Evolutionary conservation across 2,797 vertebrate species (phyloP), one percentile per base, ranked within the genome.

Genomic region (Mormyrus hasselquistii): DNA sequence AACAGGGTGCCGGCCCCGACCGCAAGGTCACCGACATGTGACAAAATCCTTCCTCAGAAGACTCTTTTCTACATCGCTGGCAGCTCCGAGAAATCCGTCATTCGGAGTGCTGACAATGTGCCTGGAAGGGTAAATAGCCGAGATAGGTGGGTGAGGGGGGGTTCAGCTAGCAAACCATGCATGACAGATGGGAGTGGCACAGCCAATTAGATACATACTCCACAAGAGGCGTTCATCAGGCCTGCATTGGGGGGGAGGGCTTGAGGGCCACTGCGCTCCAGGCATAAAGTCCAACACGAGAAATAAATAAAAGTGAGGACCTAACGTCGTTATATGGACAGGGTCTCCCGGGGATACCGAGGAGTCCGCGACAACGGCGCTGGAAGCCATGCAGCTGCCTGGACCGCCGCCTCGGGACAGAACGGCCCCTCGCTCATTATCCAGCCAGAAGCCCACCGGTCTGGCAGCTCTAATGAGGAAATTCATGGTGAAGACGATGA

Each of bases 391-490:
- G 3, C 22, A 6, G 16, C 3, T 34, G 38, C 87, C n/a, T 29
- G 87, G 52, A 49, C 52, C 29, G 90, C 91, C 90, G 92, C 92
- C 91, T 91, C 88, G 93, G 92, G 94, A 94, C 92, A 92, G 91
- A 91, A 90, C 90, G 91, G 93, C 91, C 14, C 69, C 69, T 93
- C 92, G 93, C 94, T 96, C 94, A 96, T 96, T 96, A 96, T 93
- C 93, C 92, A 92, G 94, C 92, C 90, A 57, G 88, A 82, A 76
- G 88, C 86, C 87, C 89, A 89, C 90, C 65, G 88, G 86, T 94
- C 95, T 94, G 94, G 92, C 91, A 91, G 91, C 94, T 90, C 93
- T 96, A 96, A 96, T 96, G 95, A 96, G 95, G 91, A 94, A 91
- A 90, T 92, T 93, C 92, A 92, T 91, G 91, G 91, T 94, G 94